Evolutionary conservation across 2,888 invertebrate genomes (phyloP), one percentile per base, ranked within the genome.

Genomic region (Scrobipalpa costella): DNA sequence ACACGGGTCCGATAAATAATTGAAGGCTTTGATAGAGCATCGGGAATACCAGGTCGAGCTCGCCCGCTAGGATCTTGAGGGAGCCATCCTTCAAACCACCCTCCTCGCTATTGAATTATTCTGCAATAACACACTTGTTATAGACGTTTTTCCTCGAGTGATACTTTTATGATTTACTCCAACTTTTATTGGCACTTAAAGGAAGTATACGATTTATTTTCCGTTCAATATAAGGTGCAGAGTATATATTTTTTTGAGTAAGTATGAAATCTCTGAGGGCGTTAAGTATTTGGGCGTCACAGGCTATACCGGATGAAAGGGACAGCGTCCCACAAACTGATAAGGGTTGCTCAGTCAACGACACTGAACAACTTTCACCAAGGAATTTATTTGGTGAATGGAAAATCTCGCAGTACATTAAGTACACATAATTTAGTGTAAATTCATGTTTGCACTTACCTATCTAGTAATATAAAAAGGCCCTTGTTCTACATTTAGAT

Each of bases 121-220:
- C 88, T 75, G 86, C 88, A 89, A 91, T 91, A 91, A 91, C 90
- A 90, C 88, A 90, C 90, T 89, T 89, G 90, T 90, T 91, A 90
- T 88, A 89, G 90, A 90, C 90, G 80, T 88, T 90, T 89, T 86
- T 84, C 81, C 82, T 78, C 81, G 87, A 89, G 87, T 90, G 90
- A 90, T 90, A 90, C 90, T 90, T 90, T 89, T 91, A 90, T 90
- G 90, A 91, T 91, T 91, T 91, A 90, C 90, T 90, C 79, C 88
- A 87, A 90, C 86, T 91, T 91, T 91, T 91, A 91, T 91, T 91
- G 90, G 90, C 89, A 90, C 90, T 90, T 91, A 91, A 86, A 88
- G 88, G 87, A 87, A 89, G 88, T 90, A 90, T 86, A 88, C 88
- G 88, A 90, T 90, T 90, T 90, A 90, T 90, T 89, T 85, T 80